Evolutionary conservation across 1,140 invertebrate genomes (phyloP), one percentile per base, ranked within the genome.

Genomic region (Trachymyrmex septentrionalis): DNA sequence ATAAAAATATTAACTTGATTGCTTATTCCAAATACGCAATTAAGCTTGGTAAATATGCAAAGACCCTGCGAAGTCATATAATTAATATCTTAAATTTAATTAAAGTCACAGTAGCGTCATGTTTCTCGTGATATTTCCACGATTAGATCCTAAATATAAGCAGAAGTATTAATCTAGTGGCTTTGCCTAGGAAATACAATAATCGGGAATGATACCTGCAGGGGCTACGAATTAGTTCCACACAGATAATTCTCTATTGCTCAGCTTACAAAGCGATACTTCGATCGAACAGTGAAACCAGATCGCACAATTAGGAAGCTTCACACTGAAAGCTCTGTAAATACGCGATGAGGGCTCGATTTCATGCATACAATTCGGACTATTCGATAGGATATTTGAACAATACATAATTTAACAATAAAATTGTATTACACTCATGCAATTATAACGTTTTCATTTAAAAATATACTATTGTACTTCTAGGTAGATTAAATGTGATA

Each of bases 231-330:
- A 93, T 93, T 88, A 91, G 85, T 93, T 92, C 76, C 86, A 27
- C 69, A 76, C 63, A 88, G 89, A 87, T 92, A 87, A 93, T 92
- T 92, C 91, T 91, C 91, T 82, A 92, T 92, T 92, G 91, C 91
- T 92, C 88, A 92, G 91, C 82, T 81, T 77, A 73, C 86, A 81
- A 91, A 93, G 91, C 89, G 86, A 92, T 92, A 91, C 85, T 88
- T 87, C 84, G 86, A 85, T 87, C 59, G 77, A 53, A 59, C 24
- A 57, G 73, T 63, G 27, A 63, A 61, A 61, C 55, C 64, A 75
- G 69, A 73, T 75, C 71, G 67, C 63, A 57, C 84, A 72, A 77
- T 66, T 88, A 87, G 66, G 24, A 87, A 30, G 48, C 72, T 71
- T 55, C n/a, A 55, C 50, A 57, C 34, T 12, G 78, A 19, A 80